These are phyloP conservation scores for Brachirus orientalis DNA, from an alignment of 2,113 vertebrate genomes.

Conservation along the genomic window DNA sequence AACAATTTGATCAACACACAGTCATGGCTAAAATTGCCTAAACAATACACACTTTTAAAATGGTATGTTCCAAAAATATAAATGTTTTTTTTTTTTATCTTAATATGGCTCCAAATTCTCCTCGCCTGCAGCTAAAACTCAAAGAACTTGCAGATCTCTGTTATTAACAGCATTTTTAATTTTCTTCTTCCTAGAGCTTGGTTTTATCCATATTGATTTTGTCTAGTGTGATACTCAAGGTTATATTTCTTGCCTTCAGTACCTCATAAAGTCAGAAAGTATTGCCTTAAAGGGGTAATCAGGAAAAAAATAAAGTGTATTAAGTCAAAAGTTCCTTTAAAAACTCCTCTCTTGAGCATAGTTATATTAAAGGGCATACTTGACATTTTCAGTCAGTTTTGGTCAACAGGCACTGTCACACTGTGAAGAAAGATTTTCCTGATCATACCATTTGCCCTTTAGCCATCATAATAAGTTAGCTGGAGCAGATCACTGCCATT, in stretches of 20 bases:
- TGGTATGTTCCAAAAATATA: background rate
- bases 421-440: slow-evolving; percentile 19
- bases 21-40: too few relatives aligned
- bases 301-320: slow-evolving; percentile 10
- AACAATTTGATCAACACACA: too few relatives aligned
- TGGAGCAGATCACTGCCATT: slow-evolving; percentile 27
- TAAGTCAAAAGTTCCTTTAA: slow-evolving; percentile 12
- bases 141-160: background rate
- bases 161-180: slow-evolving; percentile 26
- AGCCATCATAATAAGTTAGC: slow-evolving; percentile 33
- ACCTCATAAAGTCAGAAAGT: slow-evolving; percentile 37
- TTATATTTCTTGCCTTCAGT: slow-evolving; percentile 33
- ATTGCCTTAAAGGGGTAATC: slow-evolving; percentile 39
- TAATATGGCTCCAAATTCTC: too few relatives aligned
- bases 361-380: slow-evolving; percentile 30
- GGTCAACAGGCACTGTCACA: slow-evolving; percentile 30
- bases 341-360: background rate
- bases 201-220: slow-evolving; percentile 54
- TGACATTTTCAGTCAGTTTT: slow-evolving; percentile 46
- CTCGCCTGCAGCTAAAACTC: background rate
- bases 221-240: slow-evolving; percentile 32
- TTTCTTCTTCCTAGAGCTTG: slow-evolving; percentile 20
- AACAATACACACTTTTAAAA: too few relatives aligned
- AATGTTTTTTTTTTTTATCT: too few relatives aligned
- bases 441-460: slow-evolving; percentile 40